A percentile compares a stretch with the other conserved stretches of the same genome.
Conservation (phyloP, 2,797 vertebrate genomes). For the Coregonus suidteri region DNA sequence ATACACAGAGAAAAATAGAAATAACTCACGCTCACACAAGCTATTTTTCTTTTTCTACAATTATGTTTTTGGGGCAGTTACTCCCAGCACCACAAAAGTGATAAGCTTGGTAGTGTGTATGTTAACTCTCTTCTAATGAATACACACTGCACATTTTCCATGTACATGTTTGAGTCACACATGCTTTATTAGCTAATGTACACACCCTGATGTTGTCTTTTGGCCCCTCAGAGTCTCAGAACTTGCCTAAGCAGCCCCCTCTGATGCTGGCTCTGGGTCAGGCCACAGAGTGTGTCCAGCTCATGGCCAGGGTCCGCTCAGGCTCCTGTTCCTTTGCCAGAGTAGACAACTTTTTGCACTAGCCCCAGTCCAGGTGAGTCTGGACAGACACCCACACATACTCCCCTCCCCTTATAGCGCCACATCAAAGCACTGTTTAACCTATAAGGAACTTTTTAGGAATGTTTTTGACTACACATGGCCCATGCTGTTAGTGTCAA, state of each 20-base stretch:
- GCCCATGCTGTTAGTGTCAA: background rate
- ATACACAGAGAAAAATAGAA: background rate
- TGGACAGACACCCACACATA: conserved; percentile 10
- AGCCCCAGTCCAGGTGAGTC: conserved; percentile 78
- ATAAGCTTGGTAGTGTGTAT: background rate
- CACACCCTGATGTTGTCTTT: background rate
- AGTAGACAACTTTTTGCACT: conserved; percentile 99
- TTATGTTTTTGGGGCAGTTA: background rate
- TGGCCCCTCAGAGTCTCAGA: conserved; percentile 88
- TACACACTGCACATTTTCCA: background rate
- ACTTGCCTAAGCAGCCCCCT: conserved; percentile 97
- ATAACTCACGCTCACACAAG: background rate
- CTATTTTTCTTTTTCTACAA: background rate
- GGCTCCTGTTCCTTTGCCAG: conserved; percentile 98
- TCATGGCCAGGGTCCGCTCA: conserved; percentile 93
- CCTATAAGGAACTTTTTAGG: background rate
- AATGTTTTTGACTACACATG: background rate
- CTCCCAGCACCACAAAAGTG: background rate
- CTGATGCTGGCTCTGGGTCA: conserved; percentile 96
- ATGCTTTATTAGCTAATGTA: too few species aligned
- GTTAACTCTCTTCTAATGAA: background rate
- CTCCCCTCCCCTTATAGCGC: background rate
- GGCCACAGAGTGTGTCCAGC: conserved; percentile 95
- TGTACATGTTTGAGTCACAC: background rate
- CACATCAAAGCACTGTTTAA: background rate